Evolutionary conservation across 2,888 invertebrate genomes (phyloP), one percentile per base, ranked within the genome.

Genomic region (Hedya salicella): DNA sequence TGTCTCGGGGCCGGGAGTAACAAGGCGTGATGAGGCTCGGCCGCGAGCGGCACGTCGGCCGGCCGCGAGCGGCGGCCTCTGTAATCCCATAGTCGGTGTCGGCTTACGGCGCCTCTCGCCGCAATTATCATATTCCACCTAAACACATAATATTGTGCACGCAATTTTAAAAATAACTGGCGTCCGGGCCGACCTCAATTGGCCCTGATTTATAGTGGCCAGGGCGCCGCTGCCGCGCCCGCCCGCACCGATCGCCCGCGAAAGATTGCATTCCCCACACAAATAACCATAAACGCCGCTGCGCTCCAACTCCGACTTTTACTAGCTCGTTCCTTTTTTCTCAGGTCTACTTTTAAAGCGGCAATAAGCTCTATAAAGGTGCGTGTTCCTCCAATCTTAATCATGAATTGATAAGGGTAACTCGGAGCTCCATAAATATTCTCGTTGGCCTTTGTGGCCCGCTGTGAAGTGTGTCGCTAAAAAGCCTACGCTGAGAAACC

Each of bases 61-160:
- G 36, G 9, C 9, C 9, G 42, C 71, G 69, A 70, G 73, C 67
- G 71, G 68, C 69, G 73, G 69, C 71, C 85, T 84, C 88, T 89
- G 90, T 90, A 90, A 90, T 90, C 88, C 88, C 89, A 88, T 86
- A 75, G 86, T 73, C 85, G 88, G 89, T 91, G 88, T 91, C 88
- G 86, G 86, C 84, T 92, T 91, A 88, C 89, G 87, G 91, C 90
- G 91, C 88, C 88, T 88, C 87, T 78, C 78, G 78, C 78, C 79
- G 87, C 90, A 92, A 92, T 92, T 92, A 91, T 92, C 89, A 90
- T 91, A 91, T 91, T 91, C 90, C 89, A 89, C 88, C 91, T 91
- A 91, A 91, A 91, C 90, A 91, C 89, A 90, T 91, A 89, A 91
- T 91, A 91, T 89, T 89, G 91, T 88, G 89, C 90, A 88, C 87